phyloP scores from a whole-genome alignment of 2,888 invertebrate species.

The Drosophila birchii region DNA sequence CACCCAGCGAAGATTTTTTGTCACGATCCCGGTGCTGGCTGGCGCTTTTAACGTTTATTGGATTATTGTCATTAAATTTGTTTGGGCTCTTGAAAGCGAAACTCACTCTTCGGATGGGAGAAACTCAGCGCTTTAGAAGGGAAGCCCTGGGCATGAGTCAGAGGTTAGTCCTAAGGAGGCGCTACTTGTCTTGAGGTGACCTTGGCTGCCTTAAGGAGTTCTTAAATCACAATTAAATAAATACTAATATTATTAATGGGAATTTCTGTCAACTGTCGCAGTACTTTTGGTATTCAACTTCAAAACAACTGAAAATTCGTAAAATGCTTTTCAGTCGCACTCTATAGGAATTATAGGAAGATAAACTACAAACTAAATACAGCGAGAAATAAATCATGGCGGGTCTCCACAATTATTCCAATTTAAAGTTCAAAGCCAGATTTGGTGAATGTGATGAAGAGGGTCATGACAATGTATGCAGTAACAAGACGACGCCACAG shows the following conservation, averaged over 20 bases:
- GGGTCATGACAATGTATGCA: slow-evolving; percentile 7
- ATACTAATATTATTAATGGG: background rate
- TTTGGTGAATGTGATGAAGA: slow-evolving; percentile 66
- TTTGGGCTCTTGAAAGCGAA: slow-evolving; percentile 68
- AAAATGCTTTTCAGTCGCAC: slow-evolving; percentile 6
- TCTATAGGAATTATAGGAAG: background rate
- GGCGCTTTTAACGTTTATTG: slow-evolving; percentile 75
- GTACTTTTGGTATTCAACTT: slow-evolving; percentile 1
- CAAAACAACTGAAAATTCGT: background rate
- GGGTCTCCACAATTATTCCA: slow-evolving; percentile 83
- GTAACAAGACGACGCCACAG: slow-evolving; percentile 2
- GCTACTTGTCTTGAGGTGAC: slow-evolving; percentile 60
- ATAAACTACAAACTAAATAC: background rate
- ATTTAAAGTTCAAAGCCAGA: slow-evolving; percentile 78
- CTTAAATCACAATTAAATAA: background rate
- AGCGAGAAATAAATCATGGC: slow-evolving; percentile 70
- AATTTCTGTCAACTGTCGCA: background rate
- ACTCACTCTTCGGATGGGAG: slow-evolving; percentile 46
- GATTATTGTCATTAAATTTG: slow-evolving; percentile 79
- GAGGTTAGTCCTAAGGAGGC: slow-evolving; percentile 56
- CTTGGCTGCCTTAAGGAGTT: slow-evolving; percentile 8
- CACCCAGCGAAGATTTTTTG: slow-evolving; percentile 70
- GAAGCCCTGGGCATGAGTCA: slow-evolving; percentile 59
- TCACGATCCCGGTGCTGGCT: slow-evolving; percentile 64
- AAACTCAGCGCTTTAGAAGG: slow-evolving; percentile 43